Evolutionary conservation across 2,888 invertebrate species (phyloP).

Genomic region (Zeuzera pyrina): DNA sequence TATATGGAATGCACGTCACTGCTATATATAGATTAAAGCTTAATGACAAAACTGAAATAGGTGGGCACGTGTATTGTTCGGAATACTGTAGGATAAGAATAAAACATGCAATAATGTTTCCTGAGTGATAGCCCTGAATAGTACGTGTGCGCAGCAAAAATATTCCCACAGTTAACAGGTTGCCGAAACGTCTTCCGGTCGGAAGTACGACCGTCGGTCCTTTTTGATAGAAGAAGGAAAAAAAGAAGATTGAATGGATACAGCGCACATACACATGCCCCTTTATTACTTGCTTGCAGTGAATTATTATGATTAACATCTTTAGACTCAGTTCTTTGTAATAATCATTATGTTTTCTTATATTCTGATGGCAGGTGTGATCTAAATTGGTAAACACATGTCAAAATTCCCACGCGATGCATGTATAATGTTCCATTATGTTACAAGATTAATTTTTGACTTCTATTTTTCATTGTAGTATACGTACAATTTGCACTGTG

Average conservation of each 20-base stretch:
- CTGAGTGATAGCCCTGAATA: slow-evolving; percentile 31
- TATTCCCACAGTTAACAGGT: slow-evolving; percentile 66
- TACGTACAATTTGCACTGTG: background rate
- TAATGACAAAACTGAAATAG: too few species aligned
- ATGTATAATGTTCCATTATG: slow-evolving; percentile 24
- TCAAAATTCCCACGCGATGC: slow-evolving; percentile 43
- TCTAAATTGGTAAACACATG: slow-evolving; percentile 40
- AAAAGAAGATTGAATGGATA: slow-evolving; percentile 45
- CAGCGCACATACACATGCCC: slow-evolving; percentile 47
- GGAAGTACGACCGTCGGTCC: slow-evolving; percentile 66
- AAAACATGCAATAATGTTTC: too few species aligned
- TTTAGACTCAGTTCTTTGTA: slow-evolving; percentile 34
- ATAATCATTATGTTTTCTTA: slow-evolving; percentile 19
- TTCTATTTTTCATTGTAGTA: slow-evolving; percentile 17
- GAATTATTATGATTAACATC: slow-evolving; percentile 48
- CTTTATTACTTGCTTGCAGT: slow-evolving; percentile 24
- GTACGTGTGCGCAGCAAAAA: slow-evolving; percentile 44
- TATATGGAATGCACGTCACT: too few species aligned
- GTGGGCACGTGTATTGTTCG: too few species aligned
- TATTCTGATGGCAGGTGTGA: slow-evolving; percentile 39
- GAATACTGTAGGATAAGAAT: too few species aligned
- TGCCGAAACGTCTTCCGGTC: slow-evolving; percentile 64
- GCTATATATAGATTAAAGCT: too few species aligned
- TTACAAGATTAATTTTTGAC: slow-evolving; percentile 28
- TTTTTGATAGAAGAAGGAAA: slow-evolving; percentile 24